Evolutionary conservation across 2,113 vertebrate genomes (phyloP).

Genomic region (Jacana jacana): DNA sequence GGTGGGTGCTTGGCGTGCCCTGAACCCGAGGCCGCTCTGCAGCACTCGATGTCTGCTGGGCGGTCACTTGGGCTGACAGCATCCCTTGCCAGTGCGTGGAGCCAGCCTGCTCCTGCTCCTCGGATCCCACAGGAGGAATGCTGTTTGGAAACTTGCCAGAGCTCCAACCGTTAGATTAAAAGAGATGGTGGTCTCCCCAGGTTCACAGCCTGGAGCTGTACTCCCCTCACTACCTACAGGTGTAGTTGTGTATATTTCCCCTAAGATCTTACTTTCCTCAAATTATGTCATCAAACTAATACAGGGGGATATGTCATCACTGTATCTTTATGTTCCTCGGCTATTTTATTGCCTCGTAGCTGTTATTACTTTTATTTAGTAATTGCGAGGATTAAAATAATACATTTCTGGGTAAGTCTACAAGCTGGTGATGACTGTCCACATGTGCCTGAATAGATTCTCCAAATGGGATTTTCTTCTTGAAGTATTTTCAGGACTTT

Average conservation of each 20-base stretch:
- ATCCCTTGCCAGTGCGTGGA: neutral
- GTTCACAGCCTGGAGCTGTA: neutral
- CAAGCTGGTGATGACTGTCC: neutral
- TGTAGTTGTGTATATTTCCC: neutral
- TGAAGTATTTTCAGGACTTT: neutral
- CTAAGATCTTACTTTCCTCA: neutral
- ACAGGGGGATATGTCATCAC: neutral
- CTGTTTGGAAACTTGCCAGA: neutral
- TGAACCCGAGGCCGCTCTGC: neutral
- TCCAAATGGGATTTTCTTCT: neutral
- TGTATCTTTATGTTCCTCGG: neutral
- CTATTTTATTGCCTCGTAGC: neutral
- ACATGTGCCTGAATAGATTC: neutral
- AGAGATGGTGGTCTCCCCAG: neutral
- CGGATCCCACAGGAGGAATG: neutral
- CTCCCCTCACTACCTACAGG: neutral
- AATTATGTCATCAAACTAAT: neutral
- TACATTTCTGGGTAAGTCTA: neutral
- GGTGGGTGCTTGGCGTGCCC: neutral
- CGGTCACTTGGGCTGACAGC: neutral
- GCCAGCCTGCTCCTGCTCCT: neutral
- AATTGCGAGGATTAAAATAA: neutral
- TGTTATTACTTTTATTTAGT: slow-evolving; percentile 27
- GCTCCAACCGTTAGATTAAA: neutral
- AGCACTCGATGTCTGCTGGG: neutral